These are phyloP conservation scores for Chloropsis hardwickii DNA, from an alignment of 2,113 vertebrate genomes.

Conservation along the genomic window DNA sequence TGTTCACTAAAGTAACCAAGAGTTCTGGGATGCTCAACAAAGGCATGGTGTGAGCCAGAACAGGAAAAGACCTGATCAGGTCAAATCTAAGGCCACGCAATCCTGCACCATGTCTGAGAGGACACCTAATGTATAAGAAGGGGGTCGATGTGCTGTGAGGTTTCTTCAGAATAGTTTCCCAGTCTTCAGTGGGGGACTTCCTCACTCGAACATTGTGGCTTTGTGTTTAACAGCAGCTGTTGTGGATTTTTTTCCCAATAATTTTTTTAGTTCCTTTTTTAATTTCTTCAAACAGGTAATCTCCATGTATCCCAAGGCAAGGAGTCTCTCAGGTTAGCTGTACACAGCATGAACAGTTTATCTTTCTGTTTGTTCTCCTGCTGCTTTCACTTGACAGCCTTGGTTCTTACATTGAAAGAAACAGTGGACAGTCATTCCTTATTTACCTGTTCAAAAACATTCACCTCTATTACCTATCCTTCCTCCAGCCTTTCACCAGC, in stretches of 20 bases:
- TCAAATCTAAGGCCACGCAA: not conserved
- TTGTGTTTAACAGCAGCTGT: not conserved
- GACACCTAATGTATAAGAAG: not conserved
- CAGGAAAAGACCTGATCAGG: rapidly evolving
- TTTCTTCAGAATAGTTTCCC: not conserved
- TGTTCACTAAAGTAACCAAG: not conserved
- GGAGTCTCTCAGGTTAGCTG: not conserved
- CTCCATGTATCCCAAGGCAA: not conserved
- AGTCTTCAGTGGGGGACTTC: not conserved
- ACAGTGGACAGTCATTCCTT: not conserved
- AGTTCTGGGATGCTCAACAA: not conserved
- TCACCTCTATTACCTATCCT: not conserved
- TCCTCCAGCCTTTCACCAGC: not conserved
- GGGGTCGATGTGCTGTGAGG: rapidly evolving
- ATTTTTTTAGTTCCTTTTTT: not conserved
- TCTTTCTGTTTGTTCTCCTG: not conserved
- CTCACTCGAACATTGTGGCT: not conserved
- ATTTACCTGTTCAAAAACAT: not conserved
- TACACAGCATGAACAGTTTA: not conserved
- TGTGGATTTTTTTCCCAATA: not conserved
- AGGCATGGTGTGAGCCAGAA: not conserved
- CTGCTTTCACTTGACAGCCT: not conserved
- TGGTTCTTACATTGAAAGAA: not conserved
- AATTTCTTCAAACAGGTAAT: not conserved
- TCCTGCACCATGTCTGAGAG: not conserved